Evolutionary conservation across 2,888 invertebrate species (phyloP).

Genomic region (Entomobrya proxima): DNA sequence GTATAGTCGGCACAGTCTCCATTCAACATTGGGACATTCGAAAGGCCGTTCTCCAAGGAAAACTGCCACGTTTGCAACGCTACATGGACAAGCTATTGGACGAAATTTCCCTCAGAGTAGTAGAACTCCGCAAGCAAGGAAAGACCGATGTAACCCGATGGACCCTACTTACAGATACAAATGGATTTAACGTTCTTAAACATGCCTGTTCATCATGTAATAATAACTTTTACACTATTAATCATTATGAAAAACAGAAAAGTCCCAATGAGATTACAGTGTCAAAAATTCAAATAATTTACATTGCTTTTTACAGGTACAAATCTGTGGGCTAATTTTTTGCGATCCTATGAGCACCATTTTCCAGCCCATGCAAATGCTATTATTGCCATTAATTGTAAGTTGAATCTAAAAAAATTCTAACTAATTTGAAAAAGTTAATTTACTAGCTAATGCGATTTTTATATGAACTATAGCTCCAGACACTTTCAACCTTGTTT

Average conservation of each 20-base stretch:
- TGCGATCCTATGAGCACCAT: conserved; percentile 50
- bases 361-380: conserved; percentile 50
- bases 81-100: conserved; percentile 62
- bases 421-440: not conserved
- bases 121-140: conserved; percentile 18
- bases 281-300: not conserved
- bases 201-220: conserved; percentile 51
- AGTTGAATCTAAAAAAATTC: not conserved
- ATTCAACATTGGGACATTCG: conserved; percentile 57
- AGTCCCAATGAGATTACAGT: not conserved
- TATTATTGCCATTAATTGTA: conserved; percentile 53
- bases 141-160: conserved; percentile 39
- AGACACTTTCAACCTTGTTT: conserved; percentile 48
- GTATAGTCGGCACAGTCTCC: conserved; percentile 55
- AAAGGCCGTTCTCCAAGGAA: conserved; percentile 8
- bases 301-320: conserved; percentile 31
- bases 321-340: conserved; percentile 45
- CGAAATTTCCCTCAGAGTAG: conserved; percentile 54
- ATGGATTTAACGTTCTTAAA: conserved; percentile 51
- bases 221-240: too few species aligned
- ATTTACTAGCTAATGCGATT: not conserved
- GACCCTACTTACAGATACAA: conserved; percentile 47
- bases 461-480: conserved; percentile 27
- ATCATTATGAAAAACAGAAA: not conserved
- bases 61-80: conserved; percentile 52